Base-by-base conservation (phyloP, 2,113 vertebrate genomes). In the Campylomormyrus tamandua region DNA sequence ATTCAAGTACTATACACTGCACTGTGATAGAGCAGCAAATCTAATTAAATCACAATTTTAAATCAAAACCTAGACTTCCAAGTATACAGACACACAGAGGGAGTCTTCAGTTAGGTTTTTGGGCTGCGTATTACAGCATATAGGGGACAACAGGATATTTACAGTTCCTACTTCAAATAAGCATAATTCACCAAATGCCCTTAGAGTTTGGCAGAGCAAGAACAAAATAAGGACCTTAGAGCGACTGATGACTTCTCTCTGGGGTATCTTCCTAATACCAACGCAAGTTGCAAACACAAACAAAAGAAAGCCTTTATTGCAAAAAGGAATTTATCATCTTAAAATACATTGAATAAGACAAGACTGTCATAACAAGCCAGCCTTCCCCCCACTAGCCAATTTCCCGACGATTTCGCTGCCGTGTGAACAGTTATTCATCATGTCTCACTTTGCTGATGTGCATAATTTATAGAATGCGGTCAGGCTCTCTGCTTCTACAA, bases 321-420 rank as follows among this genome's bases (percentile, higher is more conserved):
- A 80, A 35, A 80, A 80, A 80, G 35, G 74, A 80, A 80, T 80
- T 42, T 80, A 80, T 77, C 70, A 77, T 70, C 62, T 70, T 80
- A 80, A 80, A 80, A 39, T 80, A 42, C 35, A 80, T 80, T 42
- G 74, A 80, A 80, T 42, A 42, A 80, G 74, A 80, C 74, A 80
- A 80, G 74, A 19, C 74, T 80, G 74, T 80, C 74, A 80, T 80
- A 80, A 80, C 74, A 70, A 70, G 62, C 27, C 62, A 13, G 3
- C 35, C 35, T 19, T 19, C 35, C 35, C 35, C 74, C 74, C 74
- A 80, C 35, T 6, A 80, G 35, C 74, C 74, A 80, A 80, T 42
- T 42, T 80, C 31, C 74, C 35, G 74, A 42, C 35, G 74, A 80
- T 80, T 80, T 42, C 15, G 35, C 31, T 80, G 74, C 74, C 17